Conservation (phyloP, 2,113 vertebrate species). For the Martes martes region DNA sequence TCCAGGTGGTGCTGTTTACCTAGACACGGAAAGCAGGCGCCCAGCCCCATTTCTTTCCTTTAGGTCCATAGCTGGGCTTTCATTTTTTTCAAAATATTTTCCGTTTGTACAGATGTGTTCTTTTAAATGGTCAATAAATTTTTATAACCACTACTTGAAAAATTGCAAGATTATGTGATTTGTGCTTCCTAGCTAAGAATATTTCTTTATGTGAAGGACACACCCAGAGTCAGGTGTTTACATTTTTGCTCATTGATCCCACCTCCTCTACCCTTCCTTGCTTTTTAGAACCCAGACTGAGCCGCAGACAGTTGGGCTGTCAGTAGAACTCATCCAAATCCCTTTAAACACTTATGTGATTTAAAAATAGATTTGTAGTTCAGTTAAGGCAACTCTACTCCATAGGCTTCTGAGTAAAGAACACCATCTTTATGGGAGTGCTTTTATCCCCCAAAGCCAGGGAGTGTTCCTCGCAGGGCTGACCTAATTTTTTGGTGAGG, state of each 20-base stretch:
- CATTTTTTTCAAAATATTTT: slow-evolving; percentile 44
- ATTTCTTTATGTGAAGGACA: slow-evolving; percentile 26
- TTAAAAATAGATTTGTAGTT: slow-evolving; percentile 16
- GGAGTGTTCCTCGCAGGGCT: background rate
- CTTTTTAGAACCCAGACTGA: background rate
- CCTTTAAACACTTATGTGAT: background rate
- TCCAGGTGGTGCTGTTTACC: slow-evolving; percentile 79
- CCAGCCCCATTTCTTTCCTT: background rate
- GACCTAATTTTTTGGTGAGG: background rate
- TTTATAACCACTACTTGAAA: slow-evolving; percentile 77
- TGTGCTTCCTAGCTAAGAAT: slow-evolving; percentile 57
- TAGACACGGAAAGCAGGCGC: background rate
- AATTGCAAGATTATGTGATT: slow-evolving; percentile 67
- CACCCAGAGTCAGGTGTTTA: background rate
- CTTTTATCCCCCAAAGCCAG: background rate
- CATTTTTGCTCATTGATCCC: background rate
- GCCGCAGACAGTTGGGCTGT: background rate
- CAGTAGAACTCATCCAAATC: background rate
- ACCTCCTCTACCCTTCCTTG: background rate
- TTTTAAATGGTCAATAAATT: slow-evolving; percentile 75
- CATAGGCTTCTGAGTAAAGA: background rate
- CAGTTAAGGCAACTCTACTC: background rate
- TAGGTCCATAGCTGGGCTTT: slow-evolving; percentile 41
- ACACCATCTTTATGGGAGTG: background rate
- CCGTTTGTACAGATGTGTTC: slow-evolving; percentile 69